phyloP scores from a whole-genome alignment of 2,888 invertebrate genomes.

The Aporophyla lueneburgensis region DNA sequence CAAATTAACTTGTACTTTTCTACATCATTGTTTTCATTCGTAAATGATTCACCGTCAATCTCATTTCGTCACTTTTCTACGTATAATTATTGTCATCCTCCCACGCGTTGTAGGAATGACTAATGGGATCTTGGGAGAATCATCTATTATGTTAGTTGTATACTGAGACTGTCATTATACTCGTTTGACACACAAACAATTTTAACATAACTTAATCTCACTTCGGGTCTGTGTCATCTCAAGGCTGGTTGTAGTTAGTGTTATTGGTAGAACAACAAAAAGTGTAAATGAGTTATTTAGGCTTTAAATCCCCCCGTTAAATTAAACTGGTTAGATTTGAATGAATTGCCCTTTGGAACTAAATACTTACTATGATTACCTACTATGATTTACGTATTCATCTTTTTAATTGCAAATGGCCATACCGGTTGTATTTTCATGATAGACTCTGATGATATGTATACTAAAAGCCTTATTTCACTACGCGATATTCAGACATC shows the following conservation, averaged over 20 bases:
- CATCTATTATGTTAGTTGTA: slow-evolving; percentile 61
- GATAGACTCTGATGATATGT: not conserved
- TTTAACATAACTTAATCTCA: slow-evolving; percentile 55
- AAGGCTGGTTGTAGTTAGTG: slow-evolving; percentile 3
- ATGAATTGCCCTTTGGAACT: slow-evolving; percentile 10
- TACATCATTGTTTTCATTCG: slow-evolving; percentile 74
- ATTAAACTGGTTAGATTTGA: slow-evolving; percentile 7
- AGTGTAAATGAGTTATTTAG: not conserved
- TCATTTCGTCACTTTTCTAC: slow-evolving; percentile 81
- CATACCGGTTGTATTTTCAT: not conserved
- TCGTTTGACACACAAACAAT: slow-evolving; percentile 53
- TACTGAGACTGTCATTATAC: slow-evolving; percentile 49
- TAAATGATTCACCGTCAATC: slow-evolving; percentile 77
- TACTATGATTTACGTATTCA: not conserved
- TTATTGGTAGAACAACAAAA: slow-evolving; percentile 5
- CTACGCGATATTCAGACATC: not conserved
- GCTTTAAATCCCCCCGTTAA: not conserved
- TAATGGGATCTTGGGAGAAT: slow-evolving; percentile 71
- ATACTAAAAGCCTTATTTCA: not conserved
- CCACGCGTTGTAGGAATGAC: slow-evolving; percentile 76
- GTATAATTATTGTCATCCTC: slow-evolving; percentile 79
- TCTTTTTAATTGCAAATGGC: not conserved
- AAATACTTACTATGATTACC: not conserved
- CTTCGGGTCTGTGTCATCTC: slow-evolving; percentile 12
- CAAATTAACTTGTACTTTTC: slow-evolving; percentile 61